Conservation (phyloP, 2,113 vertebrate species). For the Syngnathus floridae region DNA sequence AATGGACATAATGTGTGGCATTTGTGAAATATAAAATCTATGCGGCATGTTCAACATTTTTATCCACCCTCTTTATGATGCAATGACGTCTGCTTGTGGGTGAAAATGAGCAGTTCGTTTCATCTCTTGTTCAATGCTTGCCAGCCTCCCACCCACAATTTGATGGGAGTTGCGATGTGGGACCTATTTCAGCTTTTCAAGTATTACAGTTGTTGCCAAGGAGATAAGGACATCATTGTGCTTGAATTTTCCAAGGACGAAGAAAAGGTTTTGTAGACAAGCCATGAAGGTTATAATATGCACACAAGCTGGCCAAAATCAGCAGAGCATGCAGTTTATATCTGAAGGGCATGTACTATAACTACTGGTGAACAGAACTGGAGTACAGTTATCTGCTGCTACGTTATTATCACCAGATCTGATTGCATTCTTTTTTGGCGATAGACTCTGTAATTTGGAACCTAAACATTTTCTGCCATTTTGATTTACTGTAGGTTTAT, state of each 20-base stretch:
- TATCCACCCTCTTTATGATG: slow-evolving; percentile 20
- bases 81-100: slow-evolving; percentile 26
- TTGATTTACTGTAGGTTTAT: background rate
- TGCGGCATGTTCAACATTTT: background rate
- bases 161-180: slow-evolving; percentile 62
- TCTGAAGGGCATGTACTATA: slow-evolving; percentile 60
- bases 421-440: slow-evolving; percentile 24
- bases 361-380: slow-evolving; percentile 53
- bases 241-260: slow-evolving; percentile 62
- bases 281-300: slow-evolving; percentile 57
- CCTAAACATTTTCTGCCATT: background rate
- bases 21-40: slow-evolving; percentile 17
- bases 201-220: slow-evolving; percentile 68
- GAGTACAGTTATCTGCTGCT: slow-evolving; percentile 52
- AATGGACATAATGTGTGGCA: background rate
- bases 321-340: slow-evolving; percentile 56
- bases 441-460: background rate
- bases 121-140: slow-evolving; percentile 45
- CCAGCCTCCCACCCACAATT: slow-evolving; percentile 58
- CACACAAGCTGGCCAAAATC: slow-evolving; percentile 30
- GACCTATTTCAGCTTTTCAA: slow-evolving; percentile 64
- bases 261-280: slow-evolving; percentile 58
- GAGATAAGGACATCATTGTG: slow-evolving; percentile 69
- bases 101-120: slow-evolving; percentile 50
- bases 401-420: slow-evolving; percentile 34